Evolutionary conservation across 2,113 vertebrate genomes (phyloP), one percentile per base, ranked within the genome.

Genomic region (Dryoscopus gambensis): DNA sequence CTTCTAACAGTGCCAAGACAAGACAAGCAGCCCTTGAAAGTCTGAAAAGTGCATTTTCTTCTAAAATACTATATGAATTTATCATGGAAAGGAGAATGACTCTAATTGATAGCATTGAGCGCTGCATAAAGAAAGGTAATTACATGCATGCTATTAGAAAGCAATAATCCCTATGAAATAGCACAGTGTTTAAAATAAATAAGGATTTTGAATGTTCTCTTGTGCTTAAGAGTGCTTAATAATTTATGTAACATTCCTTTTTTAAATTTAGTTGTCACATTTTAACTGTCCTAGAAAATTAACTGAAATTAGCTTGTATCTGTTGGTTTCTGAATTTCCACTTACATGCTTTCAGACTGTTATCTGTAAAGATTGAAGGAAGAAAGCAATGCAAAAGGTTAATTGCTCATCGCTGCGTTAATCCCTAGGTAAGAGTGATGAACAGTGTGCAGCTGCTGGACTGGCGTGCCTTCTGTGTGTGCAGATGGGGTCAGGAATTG

Each of bases 81-180:
- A 97, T 99, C 95, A 98, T 99, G 3, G 99, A 99, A 93, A 98
- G 99, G 95, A 99, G 99, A 97, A 98, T 99, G 98, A 99, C 99
- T 19, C 97, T 99, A 97, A 99, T 99, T 13, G 99, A 99, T 96
- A 98, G 99, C 96, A 99, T 99, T 59, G 99, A 99, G 77, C 99
- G 99, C 96, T 99, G 99, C 96, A 98, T 99, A 87, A 99, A 99
- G 91, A 99, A 99, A 99, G 99, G 99, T 99, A 98, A 97, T 77
- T 10, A 68, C 2, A 4, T 59, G 9, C 28, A 53, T 65, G 20
- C 42, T 92, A 6, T n/a, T 86, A 56, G 47, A 53, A 90, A 75
- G 37, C 57, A 49, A 3, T 56, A 68, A 86, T 52, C 30, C 13
- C 24, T 7, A 10, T 55, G 46, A 63, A 84, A 74, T 63, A 70